Evolutionary conservation across 2,797 vertebrate genomes (phyloP).

Genomic region (Sebastes diaconus): DNA sequence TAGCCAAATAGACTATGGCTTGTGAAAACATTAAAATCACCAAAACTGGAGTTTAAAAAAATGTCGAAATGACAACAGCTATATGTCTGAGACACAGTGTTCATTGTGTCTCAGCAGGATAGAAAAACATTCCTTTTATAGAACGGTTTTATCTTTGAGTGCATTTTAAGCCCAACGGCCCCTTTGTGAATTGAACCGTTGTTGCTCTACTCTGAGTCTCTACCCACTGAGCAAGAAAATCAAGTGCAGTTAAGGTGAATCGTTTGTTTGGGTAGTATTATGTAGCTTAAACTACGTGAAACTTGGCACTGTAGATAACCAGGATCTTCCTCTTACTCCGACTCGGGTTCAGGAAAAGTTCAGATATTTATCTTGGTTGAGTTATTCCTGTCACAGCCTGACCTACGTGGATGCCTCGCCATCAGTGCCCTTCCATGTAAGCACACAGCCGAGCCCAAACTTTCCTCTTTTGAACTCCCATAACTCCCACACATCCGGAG

Average conservation of each 20-base stretch:
- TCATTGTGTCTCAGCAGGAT: not conserved
- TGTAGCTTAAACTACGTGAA: not conserved
- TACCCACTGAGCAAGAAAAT: not conserved
- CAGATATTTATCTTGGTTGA: conserved; percentile 26
- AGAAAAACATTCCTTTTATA: not conserved
- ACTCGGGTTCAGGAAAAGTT: conserved; percentile 54
- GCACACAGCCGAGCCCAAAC: conserved; percentile 12
- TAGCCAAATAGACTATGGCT: no score
- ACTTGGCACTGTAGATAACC: not conserved
- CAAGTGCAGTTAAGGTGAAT: not conserved
- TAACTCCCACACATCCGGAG: conserved; percentile 31
- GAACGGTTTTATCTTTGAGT: not conserved
- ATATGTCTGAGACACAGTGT: not conserved
- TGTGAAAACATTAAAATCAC: conserved; percentile 1
- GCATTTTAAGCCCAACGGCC: not conserved
- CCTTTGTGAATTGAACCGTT: not conserved
- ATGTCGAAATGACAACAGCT: not conserved
- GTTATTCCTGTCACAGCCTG: conserved; percentile 42
- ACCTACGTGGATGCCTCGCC: conserved; percentile 6
- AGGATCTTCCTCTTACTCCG: not conserved
- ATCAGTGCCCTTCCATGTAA: conserved; percentile 9
- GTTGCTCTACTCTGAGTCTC: not conserved
- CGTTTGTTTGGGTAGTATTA: not conserved
- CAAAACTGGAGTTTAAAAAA: not conserved
- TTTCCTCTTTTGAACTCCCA: conserved; percentile 30